Evolutionary conservation across 53 echinoderm and acorn worm species (phyloP).

Genomic region (Actinopyga echinites): DNA sequence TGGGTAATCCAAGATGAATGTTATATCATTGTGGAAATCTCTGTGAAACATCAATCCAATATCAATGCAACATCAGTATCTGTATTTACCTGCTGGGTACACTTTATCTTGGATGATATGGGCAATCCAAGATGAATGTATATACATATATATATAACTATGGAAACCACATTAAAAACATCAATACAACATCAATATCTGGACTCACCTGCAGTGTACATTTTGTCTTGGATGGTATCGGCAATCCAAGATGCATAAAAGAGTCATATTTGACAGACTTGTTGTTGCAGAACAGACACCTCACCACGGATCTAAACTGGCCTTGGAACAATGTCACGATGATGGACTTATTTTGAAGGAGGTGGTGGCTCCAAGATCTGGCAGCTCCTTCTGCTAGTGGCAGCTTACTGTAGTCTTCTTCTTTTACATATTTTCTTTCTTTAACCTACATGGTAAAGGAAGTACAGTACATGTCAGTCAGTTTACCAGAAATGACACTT

Average conservation of each 20-base stretch:
- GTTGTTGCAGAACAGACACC: conserved; percentile 79
- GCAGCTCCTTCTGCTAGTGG: conserved; percentile 61
- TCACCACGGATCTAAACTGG: conserved; percentile 87
- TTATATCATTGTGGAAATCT: no score
- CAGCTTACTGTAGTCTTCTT: conserved; percentile 79
- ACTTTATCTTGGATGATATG: no score
- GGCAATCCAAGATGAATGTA: no score
- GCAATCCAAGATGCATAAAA: conserved; percentile 92
- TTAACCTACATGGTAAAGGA: conserved; percentile 58
- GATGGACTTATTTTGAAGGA: conserved; percentile 86
- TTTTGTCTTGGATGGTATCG: conserved; percentile 79
- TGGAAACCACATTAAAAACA: not conserved
- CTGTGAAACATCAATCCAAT: no score
- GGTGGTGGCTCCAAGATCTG: conserved; percentile 78
- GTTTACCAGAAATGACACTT: no score
- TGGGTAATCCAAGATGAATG: conserved; percentile 91
- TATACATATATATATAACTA: no score
- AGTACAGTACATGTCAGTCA: no score
- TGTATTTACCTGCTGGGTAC: no score
- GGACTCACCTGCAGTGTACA: conserved; percentile 73
- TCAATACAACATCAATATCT: not conserved
- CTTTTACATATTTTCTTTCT: conserved; percentile 85
- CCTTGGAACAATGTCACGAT: conserved; percentile 92
- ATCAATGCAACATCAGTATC: no score
- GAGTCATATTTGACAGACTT: conserved; percentile 93